These are phyloP conservation scores for Pissodes strobi DNA, from an alignment of 1,140 invertebrate species.

Conservation along the genomic window DNA sequence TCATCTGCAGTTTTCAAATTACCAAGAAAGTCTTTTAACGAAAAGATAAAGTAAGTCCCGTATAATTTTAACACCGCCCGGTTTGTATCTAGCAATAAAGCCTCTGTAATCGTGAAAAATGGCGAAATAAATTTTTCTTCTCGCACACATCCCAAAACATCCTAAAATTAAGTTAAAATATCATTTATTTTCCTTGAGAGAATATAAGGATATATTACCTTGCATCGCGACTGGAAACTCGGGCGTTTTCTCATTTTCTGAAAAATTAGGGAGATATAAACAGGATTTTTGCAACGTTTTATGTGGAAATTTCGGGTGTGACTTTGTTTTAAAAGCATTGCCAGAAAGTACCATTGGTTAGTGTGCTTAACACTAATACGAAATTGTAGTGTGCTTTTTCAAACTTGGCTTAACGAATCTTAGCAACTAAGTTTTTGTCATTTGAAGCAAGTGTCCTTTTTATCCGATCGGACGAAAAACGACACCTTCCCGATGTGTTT, in stretches of 20 bases:
- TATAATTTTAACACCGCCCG: constrained; percentile 14
- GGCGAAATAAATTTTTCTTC: constrained; percentile 24
- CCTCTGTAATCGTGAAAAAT: constrained; percentile 27
- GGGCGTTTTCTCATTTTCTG: constrained; percentile 25
- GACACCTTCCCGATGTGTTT: too few species aligned
- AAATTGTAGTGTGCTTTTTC: too few species aligned
- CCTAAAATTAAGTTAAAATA: constrained; percentile 32
- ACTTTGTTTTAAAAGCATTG: too few species aligned
- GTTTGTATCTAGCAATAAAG: constrained; percentile 17
- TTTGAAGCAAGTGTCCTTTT: too few species aligned
- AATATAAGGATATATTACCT: constrained; percentile 29
- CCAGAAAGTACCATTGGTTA: too few species aligned
- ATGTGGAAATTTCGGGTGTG: too few species aligned
- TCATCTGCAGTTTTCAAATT: too few species aligned
- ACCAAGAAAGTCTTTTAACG: too few species aligned
- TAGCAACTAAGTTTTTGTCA: too few species aligned
- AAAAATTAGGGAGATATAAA: constrained; percentile 21
- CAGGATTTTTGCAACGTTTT: constrained; percentile 3
- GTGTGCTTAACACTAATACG: too few species aligned
- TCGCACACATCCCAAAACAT: constrained; percentile 26
- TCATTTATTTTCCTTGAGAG: constrained; percentile 30
- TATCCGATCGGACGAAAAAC: too few species aligned
- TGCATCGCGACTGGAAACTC: neutral
- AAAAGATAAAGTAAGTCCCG: neutral
- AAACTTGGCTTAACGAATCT: too few species aligned